Base-by-base conservation (phyloP, 2,888 invertebrate genomes). In the Ligdia adustata region DNA sequence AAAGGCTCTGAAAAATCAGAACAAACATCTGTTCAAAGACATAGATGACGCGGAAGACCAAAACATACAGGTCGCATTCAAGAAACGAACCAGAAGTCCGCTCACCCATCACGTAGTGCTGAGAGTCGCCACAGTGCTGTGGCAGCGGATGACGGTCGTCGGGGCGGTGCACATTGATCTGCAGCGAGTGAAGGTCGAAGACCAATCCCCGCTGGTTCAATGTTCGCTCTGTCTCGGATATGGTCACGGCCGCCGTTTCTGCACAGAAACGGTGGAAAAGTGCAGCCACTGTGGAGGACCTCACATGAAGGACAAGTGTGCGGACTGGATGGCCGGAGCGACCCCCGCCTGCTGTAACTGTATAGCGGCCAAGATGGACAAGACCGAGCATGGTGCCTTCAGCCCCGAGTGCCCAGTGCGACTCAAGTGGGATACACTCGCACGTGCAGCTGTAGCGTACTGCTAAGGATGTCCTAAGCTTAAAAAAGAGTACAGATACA, bases 171-270 rank as follows among this genome's bases (percentile, higher is more conserved):
- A 44, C 6, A 18, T 50, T 0, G 51, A 51, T 18, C 3, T 52
- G 3, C 47, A 47, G 11, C 24, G 40, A 4, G 15, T 43, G 2
- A 12, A 4, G 2, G 43, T 52, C 0, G 14, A 12, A 0, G 60
- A 60, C 33, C 52, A 55, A 9, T 48, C 57, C 0, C 53, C 55
- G 1, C 48, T 58, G 4, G 38, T 59, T 2, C 58, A 56, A 15
- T 63, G 63, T 34, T 41, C 55, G 1, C 15, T 13, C 2, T 63
- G 63, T 35, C 31, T 60, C 7, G 57, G 51, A 0, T 60, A 45
- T 3, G 57, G 60, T 0, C 59, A 60, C n/a, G 27, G 46, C 0
- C 39, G 9, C 9, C 26, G 49, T 1, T 34, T 44, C 27, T 62
- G 62, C 35, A 47, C 9, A 0, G 55, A 59, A 3, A 1, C 18